These are phyloP conservation scores for Rhynchomys soricoides DNA, from an alignment of 2,113 vertebrate species.

Conservation along the genomic window DNA sequence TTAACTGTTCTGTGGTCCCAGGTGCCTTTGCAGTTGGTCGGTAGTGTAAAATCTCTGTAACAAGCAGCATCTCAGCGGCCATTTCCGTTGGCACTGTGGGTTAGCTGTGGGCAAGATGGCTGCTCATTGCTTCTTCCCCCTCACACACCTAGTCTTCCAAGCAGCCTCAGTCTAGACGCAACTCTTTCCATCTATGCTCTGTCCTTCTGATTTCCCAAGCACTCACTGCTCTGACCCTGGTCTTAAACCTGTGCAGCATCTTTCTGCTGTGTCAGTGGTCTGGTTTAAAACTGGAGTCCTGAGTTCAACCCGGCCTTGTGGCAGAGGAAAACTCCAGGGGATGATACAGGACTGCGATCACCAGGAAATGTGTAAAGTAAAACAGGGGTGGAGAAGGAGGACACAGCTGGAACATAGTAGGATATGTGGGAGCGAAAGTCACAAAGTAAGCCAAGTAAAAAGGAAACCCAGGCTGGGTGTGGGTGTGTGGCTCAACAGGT, in stretches of 20 bases:
- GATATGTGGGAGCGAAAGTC: not conserved
- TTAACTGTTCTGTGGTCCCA: not conserved
- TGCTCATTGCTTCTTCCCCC: not conserved
- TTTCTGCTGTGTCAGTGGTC: not conserved
- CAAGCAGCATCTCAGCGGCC: not conserved
- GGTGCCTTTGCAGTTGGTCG: not conserved
- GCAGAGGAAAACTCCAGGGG: not conserved
- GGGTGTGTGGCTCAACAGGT: not conserved
- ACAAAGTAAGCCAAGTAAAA: not conserved
- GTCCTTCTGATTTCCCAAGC: not conserved
- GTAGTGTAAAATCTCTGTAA: not conserved
- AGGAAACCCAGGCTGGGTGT: not conserved
- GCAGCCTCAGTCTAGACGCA: not conserved
- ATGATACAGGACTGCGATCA: not conserved
- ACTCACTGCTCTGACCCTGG: not conserved
- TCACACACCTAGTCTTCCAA: not conserved
- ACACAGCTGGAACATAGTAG: not conserved
- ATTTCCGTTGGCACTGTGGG: not conserved
- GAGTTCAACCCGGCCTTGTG: not conserved
- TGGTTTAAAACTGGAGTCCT: not conserved
- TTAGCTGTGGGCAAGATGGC: not conserved
- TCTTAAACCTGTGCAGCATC: not conserved
- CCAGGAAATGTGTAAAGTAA: not conserved
- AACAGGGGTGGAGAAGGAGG: not conserved
- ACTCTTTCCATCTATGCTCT: not conserved